Conservation (phyloP, 2,888 invertebrate genomes). For the Morpho achilles region DNA sequence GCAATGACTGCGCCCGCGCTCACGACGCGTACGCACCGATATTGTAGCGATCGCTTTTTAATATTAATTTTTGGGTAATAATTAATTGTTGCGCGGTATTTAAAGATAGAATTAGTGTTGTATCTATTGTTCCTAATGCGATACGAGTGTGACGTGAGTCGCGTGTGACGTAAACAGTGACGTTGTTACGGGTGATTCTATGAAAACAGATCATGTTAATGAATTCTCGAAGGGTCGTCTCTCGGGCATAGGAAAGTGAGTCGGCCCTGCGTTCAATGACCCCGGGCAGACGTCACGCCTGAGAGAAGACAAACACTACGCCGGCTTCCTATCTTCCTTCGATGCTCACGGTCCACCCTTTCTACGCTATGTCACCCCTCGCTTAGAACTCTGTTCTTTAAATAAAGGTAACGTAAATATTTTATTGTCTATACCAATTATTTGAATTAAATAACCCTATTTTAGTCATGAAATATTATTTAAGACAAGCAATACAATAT, state of each 20-base stretch:
- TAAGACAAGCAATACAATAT: too few relatives aligned
- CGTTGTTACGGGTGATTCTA: slow-evolving; percentile 1
- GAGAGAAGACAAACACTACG: slow-evolving; percentile 57
- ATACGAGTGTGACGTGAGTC: slow-evolving; percentile 1
- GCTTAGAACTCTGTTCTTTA: background rate
- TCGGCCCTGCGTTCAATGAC: slow-evolving; percentile 71
- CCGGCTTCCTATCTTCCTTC: slow-evolving; percentile 22
- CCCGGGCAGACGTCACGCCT: slow-evolving; percentile 70
- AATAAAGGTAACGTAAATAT: background rate
- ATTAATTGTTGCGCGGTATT: background rate
- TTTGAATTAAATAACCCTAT: too few relatives aligned
- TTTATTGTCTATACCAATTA: too few relatives aligned
- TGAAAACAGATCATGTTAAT: slow-evolving; percentile 46
- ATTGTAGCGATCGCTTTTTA: slow-evolving; percentile 14
- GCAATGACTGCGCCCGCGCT: slow-evolving; percentile 55
- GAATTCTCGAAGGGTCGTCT: slow-evolving; percentile 66
- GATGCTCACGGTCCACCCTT: slow-evolving; percentile 11
- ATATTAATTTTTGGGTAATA: background rate
- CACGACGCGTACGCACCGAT: slow-evolving; percentile 18
- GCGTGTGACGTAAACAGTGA: slow-evolving; percentile 12
- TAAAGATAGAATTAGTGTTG: background rate
- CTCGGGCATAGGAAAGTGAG: slow-evolving; percentile 61
- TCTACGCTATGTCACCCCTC: background rate
- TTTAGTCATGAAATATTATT: too few relatives aligned
- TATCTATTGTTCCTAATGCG: background rate